These are phyloP conservation scores for Dascyllus trimaculatus DNA, from an alignment of 2,113 vertebrate species.

Conservation along the genomic window DNA sequence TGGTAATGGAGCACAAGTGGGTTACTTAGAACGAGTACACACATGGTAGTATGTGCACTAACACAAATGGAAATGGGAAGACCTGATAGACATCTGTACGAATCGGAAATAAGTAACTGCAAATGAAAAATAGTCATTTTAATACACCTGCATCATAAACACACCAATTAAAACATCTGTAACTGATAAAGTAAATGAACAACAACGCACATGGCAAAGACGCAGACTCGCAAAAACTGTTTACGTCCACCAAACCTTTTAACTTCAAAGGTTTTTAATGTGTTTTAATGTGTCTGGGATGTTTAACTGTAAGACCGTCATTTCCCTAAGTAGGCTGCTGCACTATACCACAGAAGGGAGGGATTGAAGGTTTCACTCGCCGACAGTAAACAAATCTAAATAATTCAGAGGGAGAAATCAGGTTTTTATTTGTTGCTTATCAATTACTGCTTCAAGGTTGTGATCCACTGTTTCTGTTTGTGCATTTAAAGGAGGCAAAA, in stretches of 20 bases:
- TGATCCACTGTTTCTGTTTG: conserved; percentile 6
- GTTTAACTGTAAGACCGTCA: conserved; percentile 55
- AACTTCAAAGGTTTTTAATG: conserved; percentile 56
- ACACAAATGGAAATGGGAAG: conserved; percentile 20
- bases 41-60: conserved; percentile 1
- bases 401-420: conserved; percentile 61
- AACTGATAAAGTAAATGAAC: conserved; percentile 6
- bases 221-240: not conserved
- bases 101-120: not conserved
- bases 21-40: conserved; percentile 59
- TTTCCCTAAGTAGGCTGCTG: conserved; percentile 53
- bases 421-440: conserved; percentile 47
- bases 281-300: conserved; percentile 64
- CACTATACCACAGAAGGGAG: conserved; percentile 24
- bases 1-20: conserved; percentile 70
- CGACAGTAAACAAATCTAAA: conserved; percentile 71
- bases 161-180: not conserved
- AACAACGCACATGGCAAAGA: not conserved
- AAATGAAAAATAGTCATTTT: not conserved
- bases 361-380: conserved; percentile 6
- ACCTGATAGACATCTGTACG: not conserved
- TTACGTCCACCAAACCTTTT: conserved; percentile 47
- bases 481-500: not conserved
- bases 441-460: conserved; percentile 34
- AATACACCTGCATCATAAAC: not conserved